Evolutionary conservation across 2,888 invertebrate genomes (phyloP).

Genomic region (Megalurothrips usitatus): DNA sequence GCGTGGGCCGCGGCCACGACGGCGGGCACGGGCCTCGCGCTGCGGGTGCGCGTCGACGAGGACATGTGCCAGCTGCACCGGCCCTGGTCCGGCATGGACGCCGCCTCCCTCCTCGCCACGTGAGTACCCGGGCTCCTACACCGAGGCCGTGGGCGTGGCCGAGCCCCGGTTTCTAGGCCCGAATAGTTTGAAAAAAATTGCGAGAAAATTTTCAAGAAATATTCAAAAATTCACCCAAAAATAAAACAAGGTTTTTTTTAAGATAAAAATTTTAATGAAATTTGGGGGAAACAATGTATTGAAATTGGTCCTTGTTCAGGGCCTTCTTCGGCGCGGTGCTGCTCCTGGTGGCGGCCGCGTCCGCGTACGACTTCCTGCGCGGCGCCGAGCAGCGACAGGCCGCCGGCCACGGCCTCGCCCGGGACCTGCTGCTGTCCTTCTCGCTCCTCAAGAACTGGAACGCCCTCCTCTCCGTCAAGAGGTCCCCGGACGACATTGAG

Average conservation of each 20-base stretch:
- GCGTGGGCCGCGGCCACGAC: constrained; percentile 53
- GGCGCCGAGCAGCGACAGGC: not conserved
- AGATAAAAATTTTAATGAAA: not conserved
- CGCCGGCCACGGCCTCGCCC: not conserved
- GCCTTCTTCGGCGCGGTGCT: constrained; percentile 42
- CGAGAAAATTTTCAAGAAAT: not conserved
- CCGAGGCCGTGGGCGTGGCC: too few species aligned
- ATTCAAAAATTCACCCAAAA: not conserved
- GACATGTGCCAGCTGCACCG: constrained; percentile 58
- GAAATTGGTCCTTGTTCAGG: not conserved
- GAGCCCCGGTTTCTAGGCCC: too few species aligned
- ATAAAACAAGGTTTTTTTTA: not conserved
- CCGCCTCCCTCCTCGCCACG: constrained; percentile 51
- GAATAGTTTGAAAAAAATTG: not conserved
- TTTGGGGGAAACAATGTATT: not conserved
- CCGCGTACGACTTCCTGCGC: constrained; percentile 42
- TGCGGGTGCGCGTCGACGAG: constrained; percentile 55
- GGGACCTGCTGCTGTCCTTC: constrained; percentile 43
- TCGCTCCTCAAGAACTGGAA: constrained; percentile 58
- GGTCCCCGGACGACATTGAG: constrained; percentile 55
- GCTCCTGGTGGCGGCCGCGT: constrained; percentile 41
- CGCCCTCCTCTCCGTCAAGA: constrained; percentile 52
- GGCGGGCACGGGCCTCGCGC: constrained; percentile 54
- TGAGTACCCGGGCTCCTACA: constrained; percentile 41
- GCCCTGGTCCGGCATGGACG: constrained; percentile 44